These are phyloP conservation scores for Tethya wilhelma DNA, from an alignment of 37 sponge, comb jelly and placozoan species.

Conservation along the genomic window DNA sequence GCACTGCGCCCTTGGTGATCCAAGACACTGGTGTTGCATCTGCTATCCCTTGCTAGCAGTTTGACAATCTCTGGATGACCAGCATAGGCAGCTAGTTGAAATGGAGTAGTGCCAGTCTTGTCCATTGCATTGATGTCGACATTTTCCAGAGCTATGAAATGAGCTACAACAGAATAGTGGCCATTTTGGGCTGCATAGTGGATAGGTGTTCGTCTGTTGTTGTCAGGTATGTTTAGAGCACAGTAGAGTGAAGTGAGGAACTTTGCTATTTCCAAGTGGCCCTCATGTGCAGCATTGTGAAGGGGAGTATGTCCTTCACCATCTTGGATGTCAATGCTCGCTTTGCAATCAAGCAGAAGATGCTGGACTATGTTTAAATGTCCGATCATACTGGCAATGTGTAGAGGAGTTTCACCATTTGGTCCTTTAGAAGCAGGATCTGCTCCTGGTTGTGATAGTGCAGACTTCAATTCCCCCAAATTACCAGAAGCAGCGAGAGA, in stretches of 20 bases:
- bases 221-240: slow-evolving; percentile 13
- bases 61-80: slow-evolving; percentile 14
- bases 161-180: slow-evolving; percentile 13
- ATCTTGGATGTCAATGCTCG: neutral
- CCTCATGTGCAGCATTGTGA: slow-evolving; percentile 47
- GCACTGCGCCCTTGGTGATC: slow-evolving; percentile 32
- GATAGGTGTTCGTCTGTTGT: slow-evolving; percentile 35
- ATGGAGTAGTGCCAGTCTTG: slow-evolving; percentile 21
- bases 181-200: slow-evolving; percentile 47
- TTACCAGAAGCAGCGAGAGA: slow-evolving; percentile 21
- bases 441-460: neutral
- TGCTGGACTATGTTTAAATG: slow-evolving; percentile 27
- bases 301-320: slow-evolving; percentile 28
- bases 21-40: slow-evolving; percentile 11
- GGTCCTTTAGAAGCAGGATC: neutral
- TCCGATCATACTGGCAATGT: slow-evolving; percentile 4
- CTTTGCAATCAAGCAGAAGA: slow-evolving; percentile 3
- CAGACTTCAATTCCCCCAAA: neutral
- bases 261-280: slow-evolving; percentile 20
- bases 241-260: slow-evolving; percentile 10
- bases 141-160: slow-evolving; percentile 30
- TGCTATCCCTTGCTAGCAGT: slow-evolving; percentile 3
- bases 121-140: slow-evolving; percentile 41
- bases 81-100: slow-evolving; percentile 15
- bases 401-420: slow-evolving; percentile 21